Evolutionary conservation across 2,888 invertebrate genomes (phyloP).

Genomic region (Callyntrura sp.): DNA sequence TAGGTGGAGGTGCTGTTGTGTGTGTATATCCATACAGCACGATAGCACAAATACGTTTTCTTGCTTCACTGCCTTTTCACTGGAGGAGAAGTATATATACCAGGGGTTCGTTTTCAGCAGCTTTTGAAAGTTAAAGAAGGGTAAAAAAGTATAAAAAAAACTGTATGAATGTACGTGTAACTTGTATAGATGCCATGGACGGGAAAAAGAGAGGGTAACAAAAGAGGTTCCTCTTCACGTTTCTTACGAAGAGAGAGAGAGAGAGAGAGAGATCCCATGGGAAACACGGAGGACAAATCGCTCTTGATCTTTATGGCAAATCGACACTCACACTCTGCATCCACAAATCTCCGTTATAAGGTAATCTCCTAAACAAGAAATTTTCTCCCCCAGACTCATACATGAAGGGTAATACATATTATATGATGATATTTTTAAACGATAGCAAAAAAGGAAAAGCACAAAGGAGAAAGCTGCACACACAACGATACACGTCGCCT

Average conservation of each 20-base stretch:
- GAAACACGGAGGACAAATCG: constrained; percentile 84
- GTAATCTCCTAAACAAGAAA: constrained; percentile 83
- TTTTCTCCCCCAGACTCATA: constrained; percentile 66
- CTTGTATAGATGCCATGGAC: constrained; percentile 23
- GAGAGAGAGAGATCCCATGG: constrained; percentile 81
- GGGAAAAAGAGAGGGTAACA: constrained; percentile 69
- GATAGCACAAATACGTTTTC: constrained; percentile 62
- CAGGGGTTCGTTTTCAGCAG: constrained; percentile 46
- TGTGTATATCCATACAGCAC: neutral
- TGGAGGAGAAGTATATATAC: neutral
- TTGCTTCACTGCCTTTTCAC: constrained; percentile 63
- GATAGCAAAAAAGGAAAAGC: constrained; percentile 28
- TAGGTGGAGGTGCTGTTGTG: constrained; percentile 31
- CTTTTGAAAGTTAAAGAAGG: constrained; percentile 78
- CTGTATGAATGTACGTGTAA: neutral
- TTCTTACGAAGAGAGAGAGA: constrained; percentile 62
- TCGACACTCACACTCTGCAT: constrained; percentile 83
- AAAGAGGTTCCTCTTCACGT: constrained; percentile 71
- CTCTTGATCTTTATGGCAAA: constrained; percentile 84
- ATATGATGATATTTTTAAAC: constrained; percentile 44
- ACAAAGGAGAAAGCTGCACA: constrained; percentile 15
- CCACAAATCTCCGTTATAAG: constrained; percentile 84
- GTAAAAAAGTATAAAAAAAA: constrained; percentile 62
- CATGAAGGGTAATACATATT: constrained; percentile 34
- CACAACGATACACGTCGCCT: neutral